Evolutionary conservation across 2,888 invertebrate genomes (phyloP), one percentile per base, ranked within the genome.

Genomic region (Alloplasta piceator): DNA sequence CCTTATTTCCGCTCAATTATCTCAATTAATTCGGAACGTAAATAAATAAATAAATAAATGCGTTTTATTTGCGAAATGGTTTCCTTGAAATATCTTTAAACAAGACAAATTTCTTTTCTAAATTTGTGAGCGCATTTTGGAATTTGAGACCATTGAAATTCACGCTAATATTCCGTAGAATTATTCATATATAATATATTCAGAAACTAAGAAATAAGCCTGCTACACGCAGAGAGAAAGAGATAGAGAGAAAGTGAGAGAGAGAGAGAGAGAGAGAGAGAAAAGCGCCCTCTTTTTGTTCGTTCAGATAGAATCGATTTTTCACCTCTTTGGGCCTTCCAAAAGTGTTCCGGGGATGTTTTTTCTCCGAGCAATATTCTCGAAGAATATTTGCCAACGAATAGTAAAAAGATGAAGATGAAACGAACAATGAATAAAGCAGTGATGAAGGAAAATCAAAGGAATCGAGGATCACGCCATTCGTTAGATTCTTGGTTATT

Each of bases 291-390:
- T 38, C 14, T 16, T 39, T 14, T 67, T n/a, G 55, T 12, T 16
- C 52, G 12, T 46, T 60, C 48, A 12, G 38, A 67, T 63, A 12
- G 48, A 6, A 60, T 61, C 55, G 60, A 61, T 67, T 68, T 41
- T 66, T 56, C 38, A 9, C 46, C 38, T 39, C 43, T 26, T 26
- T 16, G 39, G 48, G 56, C 46, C 55, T 16, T 14, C 9, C 14
- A 16, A 50, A 66, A 66, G 36, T 26, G 26, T 46, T 50, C 50
- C 26, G 26, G 26, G 26, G 26, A 26, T 26, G 26, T 26, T 26
- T 26, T 26, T 26, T 26, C 26, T 26, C 26, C 26, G 26, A 26
- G 26, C 26, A 26, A 26, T 26, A 26, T 26, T 26, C 26, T 26
- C 26, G 9, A 48, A 48, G 12, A n/a, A 4, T n/a, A 6, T 48